These are phyloP conservation scores for Onchidella celtica DNA, from an alignment of 2,888 invertebrate genomes.

Conservation along the genomic window DNA sequence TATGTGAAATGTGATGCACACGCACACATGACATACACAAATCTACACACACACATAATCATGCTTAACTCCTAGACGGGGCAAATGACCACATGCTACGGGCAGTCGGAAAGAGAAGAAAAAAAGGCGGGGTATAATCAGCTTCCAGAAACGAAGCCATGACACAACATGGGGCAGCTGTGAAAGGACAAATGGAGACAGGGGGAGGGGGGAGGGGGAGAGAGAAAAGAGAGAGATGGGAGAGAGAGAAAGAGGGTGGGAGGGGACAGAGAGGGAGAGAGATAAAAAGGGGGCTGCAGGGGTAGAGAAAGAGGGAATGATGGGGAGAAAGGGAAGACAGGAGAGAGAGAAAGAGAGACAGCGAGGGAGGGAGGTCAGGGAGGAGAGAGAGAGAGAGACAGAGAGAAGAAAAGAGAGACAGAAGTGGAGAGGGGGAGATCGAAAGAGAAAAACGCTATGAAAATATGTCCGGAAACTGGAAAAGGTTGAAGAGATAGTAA, in stretches of 20 bases:
- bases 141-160: too few relatives aligned
- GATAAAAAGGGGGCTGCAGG: background rate
- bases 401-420: slow-evolving; percentile 9
- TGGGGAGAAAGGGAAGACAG: background rate
- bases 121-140: too few relatives aligned
- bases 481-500: too few relatives aligned
- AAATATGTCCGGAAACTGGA: background rate
- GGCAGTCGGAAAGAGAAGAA: too few relatives aligned
- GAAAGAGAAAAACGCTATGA: background rate
- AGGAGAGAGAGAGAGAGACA: slow-evolving; percentile 9
- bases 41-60: too few relatives aligned
- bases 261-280: background rate
- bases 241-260: background rate
- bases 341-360: background rate
- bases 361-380: background rate
- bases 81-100: too few relatives aligned
- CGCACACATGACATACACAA: too few relatives aligned
- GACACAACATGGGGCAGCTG: too few relatives aligned
- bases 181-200: background rate
- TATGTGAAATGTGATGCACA: too few relatives aligned
- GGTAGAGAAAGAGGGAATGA: background rate
- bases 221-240: background rate
- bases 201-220: background rate
- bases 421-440: slow-evolving; percentile 6
- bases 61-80: too few relatives aligned